Percentiles rank a stretch among this genome's conserved stretches.
phyloP scores from a whole-genome alignment of 2,113 vertebrate genomes.

The Epinephelus lanceolatus region DNA sequence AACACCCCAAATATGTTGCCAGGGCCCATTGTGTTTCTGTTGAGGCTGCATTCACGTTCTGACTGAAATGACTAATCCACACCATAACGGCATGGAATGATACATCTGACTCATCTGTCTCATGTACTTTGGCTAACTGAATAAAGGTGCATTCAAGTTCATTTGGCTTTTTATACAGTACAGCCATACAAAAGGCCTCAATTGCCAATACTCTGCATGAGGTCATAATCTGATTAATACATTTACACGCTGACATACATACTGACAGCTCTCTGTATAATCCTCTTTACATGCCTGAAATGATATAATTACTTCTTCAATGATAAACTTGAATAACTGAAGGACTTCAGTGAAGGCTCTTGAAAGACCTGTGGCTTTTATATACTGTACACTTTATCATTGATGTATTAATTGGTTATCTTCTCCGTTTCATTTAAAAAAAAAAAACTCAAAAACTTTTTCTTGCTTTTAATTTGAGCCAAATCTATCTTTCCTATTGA shows the following conservation, averaged over 20 bases:
- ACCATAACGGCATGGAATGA: background rate
- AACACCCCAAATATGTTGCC: background rate
- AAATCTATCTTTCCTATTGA: background rate
- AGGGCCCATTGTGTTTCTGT: background rate
- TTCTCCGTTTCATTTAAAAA: too few relatives aligned
- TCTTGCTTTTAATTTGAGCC: background rate
- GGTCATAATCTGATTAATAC: background rate
- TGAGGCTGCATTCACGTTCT: background rate
- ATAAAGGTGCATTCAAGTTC: background rate
- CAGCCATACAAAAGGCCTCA: background rate
- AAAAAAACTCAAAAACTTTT: background rate
- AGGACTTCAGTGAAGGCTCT: background rate
- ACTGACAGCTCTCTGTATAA: background rate
- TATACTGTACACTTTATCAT: too few relatives aligned
- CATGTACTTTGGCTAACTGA: background rate
- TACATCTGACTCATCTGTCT: too few relatives aligned
- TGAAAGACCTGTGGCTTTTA: background rate
- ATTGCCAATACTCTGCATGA: background rate
- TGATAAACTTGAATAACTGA: background rate
- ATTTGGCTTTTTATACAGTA: background rate
- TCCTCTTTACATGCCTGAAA: background rate
- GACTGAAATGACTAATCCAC: background rate
- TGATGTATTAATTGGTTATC: background rate
- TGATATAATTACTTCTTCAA: background rate
- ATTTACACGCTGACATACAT: background rate